Evolutionary conservation across 1,140 invertebrate genomes (phyloP).

Genomic region (Leptinotarsa defecta): DNA sequence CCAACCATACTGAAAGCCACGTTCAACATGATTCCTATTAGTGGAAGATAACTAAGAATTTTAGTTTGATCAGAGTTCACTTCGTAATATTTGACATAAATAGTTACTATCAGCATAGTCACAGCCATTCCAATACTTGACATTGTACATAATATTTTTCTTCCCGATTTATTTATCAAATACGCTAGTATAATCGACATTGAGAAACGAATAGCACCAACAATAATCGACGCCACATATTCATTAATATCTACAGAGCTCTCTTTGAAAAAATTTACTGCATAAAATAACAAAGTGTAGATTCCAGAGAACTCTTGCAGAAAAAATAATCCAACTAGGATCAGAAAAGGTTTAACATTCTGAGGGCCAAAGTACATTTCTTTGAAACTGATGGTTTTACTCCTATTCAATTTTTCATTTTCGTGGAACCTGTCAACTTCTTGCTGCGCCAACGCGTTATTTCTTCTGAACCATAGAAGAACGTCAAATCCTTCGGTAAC

Average conservation of each 20-base stretch:
- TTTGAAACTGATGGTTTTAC: conserved; percentile 46
- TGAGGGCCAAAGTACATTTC: conserved; percentile 54
- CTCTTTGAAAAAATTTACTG: conserved; percentile 70
- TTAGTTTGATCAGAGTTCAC: conserved; percentile 53
- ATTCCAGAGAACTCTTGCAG: conserved; percentile 75
- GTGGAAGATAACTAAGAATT: conserved; percentile 62
- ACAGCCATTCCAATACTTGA: conserved; percentile 68
- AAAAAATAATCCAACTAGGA: conserved; percentile 68
- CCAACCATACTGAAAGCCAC: conserved; percentile 76
- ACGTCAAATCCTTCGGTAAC: conserved; percentile 62
- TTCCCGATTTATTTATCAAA: conserved; percentile 71
- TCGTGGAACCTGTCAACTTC: conserved; percentile 62
- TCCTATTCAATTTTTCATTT: conserved; percentile 38
- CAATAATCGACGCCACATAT: conserved; percentile 72
- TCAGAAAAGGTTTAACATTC: conserved; percentile 68
- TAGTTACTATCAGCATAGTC: conserved; percentile 64
- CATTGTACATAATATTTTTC: conserved; percentile 68
- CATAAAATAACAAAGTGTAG: conserved; percentile 79
- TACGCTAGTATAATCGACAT: conserved; percentile 71
- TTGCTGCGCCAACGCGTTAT: conserved; percentile 61
- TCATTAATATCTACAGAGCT: conserved; percentile 70
- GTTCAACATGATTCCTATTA: conserved; percentile 68
- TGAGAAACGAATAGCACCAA: conserved; percentile 70
- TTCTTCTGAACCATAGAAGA: conserved; percentile 64
- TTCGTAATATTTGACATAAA: conserved; percentile 59